phyloP scores from a whole-genome alignment of 2,888 invertebrate species.

The Pyrrhosoma nymphula region DNA sequence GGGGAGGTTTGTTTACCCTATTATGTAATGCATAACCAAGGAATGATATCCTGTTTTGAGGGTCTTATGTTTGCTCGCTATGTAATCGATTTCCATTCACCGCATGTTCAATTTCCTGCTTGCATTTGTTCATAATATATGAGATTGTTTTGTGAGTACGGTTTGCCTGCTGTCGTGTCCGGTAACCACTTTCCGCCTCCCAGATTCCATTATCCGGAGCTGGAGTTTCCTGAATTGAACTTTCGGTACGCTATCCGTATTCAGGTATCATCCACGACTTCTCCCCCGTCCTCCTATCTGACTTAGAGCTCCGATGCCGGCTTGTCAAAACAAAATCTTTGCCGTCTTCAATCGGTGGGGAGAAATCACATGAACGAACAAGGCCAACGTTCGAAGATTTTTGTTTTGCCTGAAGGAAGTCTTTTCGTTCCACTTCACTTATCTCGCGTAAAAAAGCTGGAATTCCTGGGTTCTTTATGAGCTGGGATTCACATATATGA shows the following conservation, averaged over 20 bases:
- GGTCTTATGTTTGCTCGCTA: background rate
- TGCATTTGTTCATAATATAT: slow-evolving; percentile 5
- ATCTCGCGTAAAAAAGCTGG: background rate
- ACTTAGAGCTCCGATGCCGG: background rate
- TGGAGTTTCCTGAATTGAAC: slow-evolving; percentile 22
- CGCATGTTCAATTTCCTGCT: slow-evolving; percentile 17
- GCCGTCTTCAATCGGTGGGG: background rate
- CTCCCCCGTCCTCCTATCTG: background rate
- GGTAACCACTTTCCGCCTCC: background rate
- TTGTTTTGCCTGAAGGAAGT: background rate
- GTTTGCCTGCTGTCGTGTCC: background rate
- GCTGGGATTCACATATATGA: background rate
- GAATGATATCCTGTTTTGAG: background rate
- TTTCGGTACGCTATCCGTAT: background rate
- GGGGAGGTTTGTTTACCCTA: background rate
- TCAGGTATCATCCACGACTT: background rate
- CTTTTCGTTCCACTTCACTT: background rate
- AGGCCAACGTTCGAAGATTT: background rate
- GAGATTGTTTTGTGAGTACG: background rate
- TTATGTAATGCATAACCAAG: background rate
- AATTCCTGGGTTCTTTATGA: background rate
- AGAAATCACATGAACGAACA: background rate
- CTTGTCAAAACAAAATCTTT: background rate
- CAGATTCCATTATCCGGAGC: background rate
- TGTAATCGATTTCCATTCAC: slow-evolving; percentile 5